These are phyloP conservation scores for Pseudocheirus occidentalis DNA, from an alignment of 2,797 vertebrate genomes.

Conservation along the genomic window DNA sequence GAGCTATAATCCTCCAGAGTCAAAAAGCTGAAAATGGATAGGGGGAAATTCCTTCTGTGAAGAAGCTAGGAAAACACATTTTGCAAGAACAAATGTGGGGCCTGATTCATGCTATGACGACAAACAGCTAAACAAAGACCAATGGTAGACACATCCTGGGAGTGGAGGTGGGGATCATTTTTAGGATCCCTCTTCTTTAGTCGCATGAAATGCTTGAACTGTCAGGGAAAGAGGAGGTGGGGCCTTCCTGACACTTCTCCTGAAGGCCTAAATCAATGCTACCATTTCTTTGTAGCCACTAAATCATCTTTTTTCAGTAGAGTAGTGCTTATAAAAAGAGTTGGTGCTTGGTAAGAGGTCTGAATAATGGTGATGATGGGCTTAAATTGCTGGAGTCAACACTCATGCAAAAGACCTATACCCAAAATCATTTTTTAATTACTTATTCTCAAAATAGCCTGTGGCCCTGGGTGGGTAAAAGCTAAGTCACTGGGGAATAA, in stretches of 20 bases:
- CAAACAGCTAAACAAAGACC: background rate
- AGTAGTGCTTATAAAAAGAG: background rate
- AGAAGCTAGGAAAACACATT: background rate
- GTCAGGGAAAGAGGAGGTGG: background rate
- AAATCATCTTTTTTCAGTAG: background rate
- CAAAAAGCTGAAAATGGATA: background rate
- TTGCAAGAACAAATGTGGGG: background rate
- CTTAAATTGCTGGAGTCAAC: background rate
- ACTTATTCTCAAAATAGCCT: slow-evolving; percentile 40
- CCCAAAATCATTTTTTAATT: background rate
- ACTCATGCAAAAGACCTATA: slow-evolving; percentile 22
- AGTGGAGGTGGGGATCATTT: background rate
- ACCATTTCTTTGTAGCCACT: background rate
- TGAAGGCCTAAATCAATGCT: background rate
- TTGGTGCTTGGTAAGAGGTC: background rate
- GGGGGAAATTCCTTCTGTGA: background rate
- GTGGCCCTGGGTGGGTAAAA: background rate
- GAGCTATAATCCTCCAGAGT: background rate
- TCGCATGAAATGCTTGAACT: background rate
- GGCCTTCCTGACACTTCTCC: background rate
- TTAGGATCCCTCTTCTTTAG: background rate
- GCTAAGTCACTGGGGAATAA: background rate
- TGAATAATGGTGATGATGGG: background rate
- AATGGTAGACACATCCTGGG: background rate
- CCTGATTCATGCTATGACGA: background rate